Evolutionary conservation across 1,140 invertebrate species (phyloP), one percentile per base, ranked within the genome.

Genomic region (Caenorhabditis latens): DNA sequence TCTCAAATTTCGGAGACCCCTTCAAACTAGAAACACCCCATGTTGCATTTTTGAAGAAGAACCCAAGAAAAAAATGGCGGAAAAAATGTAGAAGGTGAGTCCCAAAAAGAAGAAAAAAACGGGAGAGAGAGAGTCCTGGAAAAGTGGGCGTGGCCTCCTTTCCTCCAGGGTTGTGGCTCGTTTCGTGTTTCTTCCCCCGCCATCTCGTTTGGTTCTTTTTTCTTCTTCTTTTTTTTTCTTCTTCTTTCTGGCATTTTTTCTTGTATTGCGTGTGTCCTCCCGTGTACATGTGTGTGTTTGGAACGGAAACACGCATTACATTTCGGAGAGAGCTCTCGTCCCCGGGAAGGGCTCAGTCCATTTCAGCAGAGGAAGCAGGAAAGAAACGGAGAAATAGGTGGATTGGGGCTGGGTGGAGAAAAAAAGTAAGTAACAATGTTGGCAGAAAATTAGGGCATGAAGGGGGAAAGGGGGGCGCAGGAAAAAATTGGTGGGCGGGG

Each of bases 271-370:
- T 65, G 24, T n/a, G 24, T 46, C 8, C 24, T 46, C 42, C 19
- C 42, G 42, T 19, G 42, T 71, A 48, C n/a, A n/a, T 50, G 46
- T 53, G 71, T 50, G n/a, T 79, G n/a, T 50, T 32, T 79, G n/a
- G 71, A 79, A 79, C 71, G 71, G 71, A 79, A 79, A 79, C 71
- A 79, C 46, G 71, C 71, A 79, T 79, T 79, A 79, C 71, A 79
- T 79, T 79, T 79, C 71, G 21, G 50, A 16, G 9, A 53, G 9
- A 40, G 58, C 21, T 11, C 21, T 11, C 21, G n/a, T n/a, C 16
- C 57, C 57, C 57, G 7, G n/a, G n/a, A 53, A 14, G 50, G 50
- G 50, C 32, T 32, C 32, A 32, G 50, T 53, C 50, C 50, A 53
- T 53, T 53, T 53, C 50, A 53, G 50, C 16, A 53, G 50, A 53